Evolutionary conservation across 1,140 invertebrate species (phyloP).

Genomic region (Oryctes rhinoceros): DNA sequence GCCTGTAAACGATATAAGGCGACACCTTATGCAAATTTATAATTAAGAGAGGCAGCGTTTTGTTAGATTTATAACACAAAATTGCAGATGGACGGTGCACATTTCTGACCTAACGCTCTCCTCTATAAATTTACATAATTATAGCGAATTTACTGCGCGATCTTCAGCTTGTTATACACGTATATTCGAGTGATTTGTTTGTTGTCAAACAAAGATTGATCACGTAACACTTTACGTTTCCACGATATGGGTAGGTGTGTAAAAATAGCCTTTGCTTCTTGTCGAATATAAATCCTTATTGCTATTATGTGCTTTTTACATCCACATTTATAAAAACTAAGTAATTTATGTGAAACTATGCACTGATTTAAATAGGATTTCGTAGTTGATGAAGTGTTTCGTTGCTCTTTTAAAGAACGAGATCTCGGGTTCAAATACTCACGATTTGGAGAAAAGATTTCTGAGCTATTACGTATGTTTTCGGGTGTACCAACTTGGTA

Average conservation of each 20-base stretch:
- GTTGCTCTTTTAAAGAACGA: no score
- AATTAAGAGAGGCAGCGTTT: neutral
- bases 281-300: neutral
- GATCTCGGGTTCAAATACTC: no score
- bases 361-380: no score
- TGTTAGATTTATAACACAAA: slow-evolving; percentile 15
- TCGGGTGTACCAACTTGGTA: no score
- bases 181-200: slow-evolving; percentile 13
- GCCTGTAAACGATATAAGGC: neutral
- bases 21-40: slow-evolving; percentile 22
- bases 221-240: neutral
- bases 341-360: neutral
- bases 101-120: neutral
- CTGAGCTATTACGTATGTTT: no score
- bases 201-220: slow-evolving; percentile 7
- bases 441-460: no score
- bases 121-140: slow-evolving; percentile 15
- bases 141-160: slow-evolving; percentile 13
- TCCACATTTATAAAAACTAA: neutral
- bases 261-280: neutral
- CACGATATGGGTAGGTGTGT: neutral
- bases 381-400: no score
- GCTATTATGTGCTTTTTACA: neutral
- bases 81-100: neutral
- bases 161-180: neutral